These are phyloP conservation scores for Parotia lawesii DNA, from an alignment of 2,113 vertebrate species.

Conservation along the genomic window DNA sequence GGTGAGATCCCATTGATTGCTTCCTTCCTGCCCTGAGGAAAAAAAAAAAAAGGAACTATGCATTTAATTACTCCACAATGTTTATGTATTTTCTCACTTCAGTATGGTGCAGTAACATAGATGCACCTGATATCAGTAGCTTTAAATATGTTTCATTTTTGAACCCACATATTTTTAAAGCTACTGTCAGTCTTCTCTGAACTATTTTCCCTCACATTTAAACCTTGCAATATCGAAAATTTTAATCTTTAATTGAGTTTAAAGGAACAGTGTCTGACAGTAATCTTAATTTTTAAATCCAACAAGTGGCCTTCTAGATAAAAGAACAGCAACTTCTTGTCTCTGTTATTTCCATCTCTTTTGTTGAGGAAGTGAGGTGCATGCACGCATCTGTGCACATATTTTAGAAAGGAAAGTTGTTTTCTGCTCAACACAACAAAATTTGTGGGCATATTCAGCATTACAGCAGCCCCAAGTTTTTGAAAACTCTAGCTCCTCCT, in stretches of 20 bases:
- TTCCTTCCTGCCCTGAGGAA: background rate
- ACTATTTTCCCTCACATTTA: background rate
- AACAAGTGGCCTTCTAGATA: background rate
- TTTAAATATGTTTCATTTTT: background rate
- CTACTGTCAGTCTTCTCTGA: background rate
- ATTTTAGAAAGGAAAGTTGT: background rate
- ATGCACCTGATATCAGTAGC: background rate
- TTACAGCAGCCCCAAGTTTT: background rate
- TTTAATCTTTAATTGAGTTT: background rate
- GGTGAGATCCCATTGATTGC: background rate
- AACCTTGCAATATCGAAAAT: background rate
- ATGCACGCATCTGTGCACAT: fast-evolving
- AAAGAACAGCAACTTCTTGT: background rate
- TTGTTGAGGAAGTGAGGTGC: background rate
- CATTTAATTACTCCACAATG: background rate
- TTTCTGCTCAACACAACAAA: background rate
- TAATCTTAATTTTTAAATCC: background rate
- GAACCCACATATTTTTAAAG: background rate
- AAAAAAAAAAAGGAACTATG: background rate
- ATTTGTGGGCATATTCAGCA: background rate
- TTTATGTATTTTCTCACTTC: background rate
- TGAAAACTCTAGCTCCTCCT: background rate
- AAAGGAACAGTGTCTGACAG: background rate
- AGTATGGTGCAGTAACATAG: background rate
- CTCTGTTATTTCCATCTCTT: background rate